phyloP scores from a whole-genome alignment of 2,888 invertebrate species.

The Pandemis cinnamomeana region DNA sequence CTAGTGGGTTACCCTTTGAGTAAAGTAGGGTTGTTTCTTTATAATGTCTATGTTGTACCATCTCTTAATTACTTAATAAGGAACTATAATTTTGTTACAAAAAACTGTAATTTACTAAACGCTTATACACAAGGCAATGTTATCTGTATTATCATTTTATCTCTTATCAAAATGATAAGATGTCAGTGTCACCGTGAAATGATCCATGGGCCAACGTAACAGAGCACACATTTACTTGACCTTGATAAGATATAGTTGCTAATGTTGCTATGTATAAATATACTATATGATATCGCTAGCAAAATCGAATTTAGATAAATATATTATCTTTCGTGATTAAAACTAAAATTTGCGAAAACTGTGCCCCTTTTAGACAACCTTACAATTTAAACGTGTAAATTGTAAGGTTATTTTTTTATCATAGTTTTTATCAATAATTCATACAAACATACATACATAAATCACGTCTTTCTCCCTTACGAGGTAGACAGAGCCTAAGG shows the following conservation, averaged over 20 bases:
- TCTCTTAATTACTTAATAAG: too few relatives aligned
- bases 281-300: neutral
- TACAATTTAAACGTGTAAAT: too few relatives aligned
- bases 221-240: conserved; percentile 13
- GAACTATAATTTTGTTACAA: neutral
- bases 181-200: conserved; percentile 4
- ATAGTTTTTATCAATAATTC: too few relatives aligned
- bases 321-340: conserved; percentile 3
- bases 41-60: too few relatives aligned
- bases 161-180: conserved; percentile 27
- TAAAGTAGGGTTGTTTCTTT: too few relatives aligned
- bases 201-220: neutral
- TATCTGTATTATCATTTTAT: conserved; percentile 25
- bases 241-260: neutral
- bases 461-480: too few relatives aligned
- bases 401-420: too few relatives aligned
- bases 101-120: neutral
- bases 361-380: neutral
- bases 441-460: too few relatives aligned
- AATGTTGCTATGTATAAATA: neutral
- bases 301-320: conserved; percentile 11
- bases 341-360: conserved; percentile 14
- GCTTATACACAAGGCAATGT: neutral
- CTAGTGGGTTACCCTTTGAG: too few relatives aligned
- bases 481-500: too few relatives aligned